Base-by-base conservation (phyloP, 2,797 vertebrate genomes). In the Discoglossus pictus region DNA sequence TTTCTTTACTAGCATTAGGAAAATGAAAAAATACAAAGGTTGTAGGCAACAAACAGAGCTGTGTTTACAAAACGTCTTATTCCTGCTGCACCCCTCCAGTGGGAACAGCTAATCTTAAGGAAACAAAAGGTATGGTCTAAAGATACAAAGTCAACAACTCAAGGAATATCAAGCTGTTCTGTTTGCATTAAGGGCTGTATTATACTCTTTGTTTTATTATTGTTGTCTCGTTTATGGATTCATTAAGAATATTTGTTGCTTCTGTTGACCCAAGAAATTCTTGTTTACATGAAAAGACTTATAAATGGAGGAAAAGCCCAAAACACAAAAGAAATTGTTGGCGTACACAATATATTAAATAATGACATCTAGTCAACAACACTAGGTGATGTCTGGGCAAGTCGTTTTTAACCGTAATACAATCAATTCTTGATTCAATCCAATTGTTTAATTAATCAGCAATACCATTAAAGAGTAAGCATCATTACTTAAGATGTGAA, bases 81-180 rank as follows among this genome's bases (percentile, higher is more conserved):
- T 76, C 75, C 75, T 76, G 72, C 72, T 78, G 76, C 79, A 73
- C 77, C 81, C 75, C 73, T 61, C 54, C 71, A 74, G 61, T 51
- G 27, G 79, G 78, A 80, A 80, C 74, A 78, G 64, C 75, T 85
- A 82, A 83, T 82, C 82, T 81, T 79, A 79, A 72, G 74, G 80
- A 82, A 83, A 86, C 79, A 86, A 84, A 79, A 80, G 76, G 34
- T 17, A 51, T n/a, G 25, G 24, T 9, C 25, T 31, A 2, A 25
- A 5, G 48, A 51, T 34, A 11, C 25, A 34, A 51, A 16, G 48
- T 51, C 48, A 51, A 51, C 48, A 51, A 34, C 25, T 50, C 12
- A 27, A 31, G 7, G 48, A 51, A 25, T 51, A 50, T 25, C 21
- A 24, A 3, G 23, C 48, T 51, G 48, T 27, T 31, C 24, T 31